Base-by-base conservation (phyloP, 2,888 invertebrate species). In the Germaria angustata region DNA sequence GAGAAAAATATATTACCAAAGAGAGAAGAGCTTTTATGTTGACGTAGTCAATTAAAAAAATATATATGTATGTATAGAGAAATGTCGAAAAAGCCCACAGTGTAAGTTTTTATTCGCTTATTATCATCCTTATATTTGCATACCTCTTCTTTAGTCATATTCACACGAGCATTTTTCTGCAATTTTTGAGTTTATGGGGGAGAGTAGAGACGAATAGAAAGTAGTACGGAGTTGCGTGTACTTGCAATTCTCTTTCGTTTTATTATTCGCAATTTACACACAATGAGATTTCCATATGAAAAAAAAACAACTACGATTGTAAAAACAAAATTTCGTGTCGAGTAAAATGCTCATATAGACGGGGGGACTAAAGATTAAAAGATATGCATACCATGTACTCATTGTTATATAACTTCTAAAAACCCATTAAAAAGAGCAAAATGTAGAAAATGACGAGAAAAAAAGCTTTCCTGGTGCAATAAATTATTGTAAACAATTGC, bases 321-420 rank as follows among this genome's bases (percentile, higher is more conserved):
- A n/a, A n/a, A n/a, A n/a, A n/a, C n/a, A n/a, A n/a, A n/a, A n/a
- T n/a, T n/a, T n/a, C n/a, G n/a, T n/a, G n/a, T n/a, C n/a, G n/a
- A n/a, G n/a, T n/a, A n/a, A n/a, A n/a, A n/a, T n/a, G n/a, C n/a
- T n/a, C n/a, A n/a, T n/a, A n/a, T n/a, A n/a, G n/a, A n/a, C n/a
- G n/a, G n/a, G n/a, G n/a, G n/a, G n/a, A 44, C 11, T 39, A 39
- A 6, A 65, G 36, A 41, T 34, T 36, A 15, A 65, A 41, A 57
- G 17, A 24, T 2, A 68, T 72, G 63, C 66, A 59, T 69, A 65
- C 49, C 59, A 75, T n/a, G n/a, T n/a, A n/a, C n/a, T n/a, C n/a
- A n/a, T n/a, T 17, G 46, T 82, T 82, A 75, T 44, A 65, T 82
- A 82, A 82, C 46, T 51, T 22, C n/a, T 55, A 28, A 34, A 49